Base-by-base conservation (phyloP, 2,888 invertebrate genomes). In the Caenorhabditis plicata region DNA sequence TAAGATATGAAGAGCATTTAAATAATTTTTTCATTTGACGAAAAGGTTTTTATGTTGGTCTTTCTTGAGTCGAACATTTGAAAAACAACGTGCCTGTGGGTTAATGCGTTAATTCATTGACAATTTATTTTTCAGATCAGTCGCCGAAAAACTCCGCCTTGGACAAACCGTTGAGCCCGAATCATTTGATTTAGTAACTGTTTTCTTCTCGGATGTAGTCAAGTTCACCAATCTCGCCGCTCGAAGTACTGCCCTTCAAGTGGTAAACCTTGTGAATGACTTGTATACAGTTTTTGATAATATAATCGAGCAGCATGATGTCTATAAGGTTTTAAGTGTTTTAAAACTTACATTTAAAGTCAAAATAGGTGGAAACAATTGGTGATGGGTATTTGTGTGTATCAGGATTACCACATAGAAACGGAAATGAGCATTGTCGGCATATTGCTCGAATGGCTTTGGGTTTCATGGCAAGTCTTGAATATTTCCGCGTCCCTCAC, bases 261-360 rank as follows among this genome's bases (percentile, higher is more conserved):
- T 68, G 9, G 55, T 77, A 7, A 67, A 64, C 25, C 55, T 77
- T 8, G 64, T 78, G 20, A 78, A 78, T 53, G 73, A 77, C 39
- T 50, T 78, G 7, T 78, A 79, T 56, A 69, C 75, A 1, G 50
- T 64, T 3, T 70, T 80, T 38, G 80, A 80, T 48, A 67, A 60
- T n/a, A 73, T 77, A 20, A 80, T 80, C 20, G 76, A 68, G 7
- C 68, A 73, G 31, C 65, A 73, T 45, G 76, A 80, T 40, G 76
- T 74, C 23, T 80, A 80, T 62, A 80, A 80, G 66, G 75, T 72
- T 27, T 9, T 27, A 13, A 27, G 29, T 13, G 13, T 9, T 7
- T 27, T 27, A 7, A 27, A 27, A 27, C 29, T 27, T 27, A 9
- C 29, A 9, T 27, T 9, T 27, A 27, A 27, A 17, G 29, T n/a